phyloP scores from a whole-genome alignment of 2,797 vertebrate genomes.

The Parauchenoglanis punctatus region DNA sequence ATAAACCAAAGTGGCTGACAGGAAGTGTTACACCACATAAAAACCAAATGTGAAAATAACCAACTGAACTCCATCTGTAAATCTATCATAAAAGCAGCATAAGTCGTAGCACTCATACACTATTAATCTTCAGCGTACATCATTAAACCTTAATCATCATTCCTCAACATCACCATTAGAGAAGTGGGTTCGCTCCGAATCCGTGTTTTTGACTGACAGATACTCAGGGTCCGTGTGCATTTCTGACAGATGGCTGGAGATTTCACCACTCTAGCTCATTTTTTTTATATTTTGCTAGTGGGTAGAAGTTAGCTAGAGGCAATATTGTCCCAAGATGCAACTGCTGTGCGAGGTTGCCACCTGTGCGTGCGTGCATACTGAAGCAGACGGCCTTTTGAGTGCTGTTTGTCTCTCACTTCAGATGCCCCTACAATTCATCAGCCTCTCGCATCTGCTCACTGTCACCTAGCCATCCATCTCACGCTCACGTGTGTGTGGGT shows the following conservation, averaged over 20 bases:
- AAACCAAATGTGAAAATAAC: neutral
- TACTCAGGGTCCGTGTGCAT: constrained; percentile 23
- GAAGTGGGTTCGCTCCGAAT: neutral
- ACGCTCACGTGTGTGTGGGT: neutral
- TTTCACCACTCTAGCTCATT: neutral
- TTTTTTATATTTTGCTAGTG: constrained; percentile 34
- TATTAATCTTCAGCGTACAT: constrained; percentile 10
- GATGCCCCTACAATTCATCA: constrained; percentile 74
- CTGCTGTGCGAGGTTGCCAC: constrained; percentile 44
- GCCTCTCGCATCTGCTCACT: constrained; percentile 71
- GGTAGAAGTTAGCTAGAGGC: constrained; percentile 32
- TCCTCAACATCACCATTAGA: constrained; percentile 5
- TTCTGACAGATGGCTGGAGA: constrained; percentile 50
- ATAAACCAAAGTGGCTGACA: neutral
- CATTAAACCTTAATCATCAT: constrained; percentile 33
- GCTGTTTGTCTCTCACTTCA: constrained; percentile 68
- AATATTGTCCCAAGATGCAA: constrained; percentile 34
- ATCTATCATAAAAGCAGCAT: neutral
- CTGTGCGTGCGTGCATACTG: constrained; percentile 43
- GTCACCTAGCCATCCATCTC: constrained; percentile 66
- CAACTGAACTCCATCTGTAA: neutral
- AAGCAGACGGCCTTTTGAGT: constrained; percentile 45
- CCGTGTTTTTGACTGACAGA: constrained; percentile 36
- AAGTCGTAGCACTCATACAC: neutral
- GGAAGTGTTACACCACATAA: neutral